phyloP scores from a whole-genome alignment of 2,113 vertebrate species.

The Hyla sarda region DNA sequence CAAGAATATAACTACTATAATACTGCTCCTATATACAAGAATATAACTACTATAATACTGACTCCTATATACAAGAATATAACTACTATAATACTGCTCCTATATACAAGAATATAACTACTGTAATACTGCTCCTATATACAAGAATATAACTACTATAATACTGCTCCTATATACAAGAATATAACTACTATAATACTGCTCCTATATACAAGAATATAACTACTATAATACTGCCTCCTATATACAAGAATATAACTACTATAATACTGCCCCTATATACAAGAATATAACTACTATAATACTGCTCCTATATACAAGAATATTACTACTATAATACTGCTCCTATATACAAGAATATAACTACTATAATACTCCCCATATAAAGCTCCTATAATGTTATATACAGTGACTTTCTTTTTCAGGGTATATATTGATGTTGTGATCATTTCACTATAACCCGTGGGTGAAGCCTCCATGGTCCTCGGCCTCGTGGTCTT shows the following conservation, averaged over 20 bases:
- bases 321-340: neutral
- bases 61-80: too few relatives aligned
- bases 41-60: neutral
- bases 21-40: neutral
- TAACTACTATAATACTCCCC: too few relatives aligned
- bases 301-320: neutral
- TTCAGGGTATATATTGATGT: too few relatives aligned
- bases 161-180: neutral
- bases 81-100: neutral
- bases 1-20: too few relatives aligned
- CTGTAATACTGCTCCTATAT: neutral
- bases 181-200: conserved; percentile 2
- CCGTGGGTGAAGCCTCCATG: too few relatives aligned
- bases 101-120: neutral
- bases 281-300: neutral
- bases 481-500: too few relatives aligned
- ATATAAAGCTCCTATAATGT: too few relatives aligned
- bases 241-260: conserved; percentile 3
- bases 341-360: too few relatives aligned
- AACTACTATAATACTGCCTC: conserved; percentile 4
- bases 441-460: too few relatives aligned
- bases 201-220: conserved; percentile 2
- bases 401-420: too few relatives aligned
- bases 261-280: neutral
- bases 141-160: conserved; percentile 16